phyloP scores from a whole-genome alignment of 2,113 vertebrate species.

The Rhodinocichla rosea region DNA sequence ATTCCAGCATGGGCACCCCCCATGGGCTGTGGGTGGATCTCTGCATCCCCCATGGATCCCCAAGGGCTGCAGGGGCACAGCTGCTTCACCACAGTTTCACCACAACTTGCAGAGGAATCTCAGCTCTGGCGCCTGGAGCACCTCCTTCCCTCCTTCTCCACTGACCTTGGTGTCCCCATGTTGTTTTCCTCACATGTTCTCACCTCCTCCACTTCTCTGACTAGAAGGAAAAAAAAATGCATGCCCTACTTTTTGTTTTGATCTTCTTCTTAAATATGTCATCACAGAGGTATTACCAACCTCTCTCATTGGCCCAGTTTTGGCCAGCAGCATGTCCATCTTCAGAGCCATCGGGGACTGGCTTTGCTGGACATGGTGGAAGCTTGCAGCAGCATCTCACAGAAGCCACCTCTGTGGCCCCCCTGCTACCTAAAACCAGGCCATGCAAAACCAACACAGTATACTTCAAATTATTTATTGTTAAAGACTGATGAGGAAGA shows the following conservation, averaged over 20 bases:
- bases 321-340: background rate
- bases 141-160: background rate
- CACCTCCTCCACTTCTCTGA: background rate
- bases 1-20: rapidly evolving
- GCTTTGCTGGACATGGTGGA: background rate
- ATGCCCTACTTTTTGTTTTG: background rate
- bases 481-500: background rate
- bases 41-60: background rate
- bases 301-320: too few species aligned
- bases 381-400: background rate
- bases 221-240: background rate
- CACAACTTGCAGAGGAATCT: background rate
- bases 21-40: background rate
- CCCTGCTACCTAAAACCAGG: background rate
- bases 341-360: background rate
- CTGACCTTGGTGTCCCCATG: background rate
- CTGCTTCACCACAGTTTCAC: background rate
- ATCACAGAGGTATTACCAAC: rapidly evolving
- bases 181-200: background rate
- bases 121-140: rapidly evolving
- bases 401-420: background rate
- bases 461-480: background rate
- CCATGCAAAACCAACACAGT: background rate
- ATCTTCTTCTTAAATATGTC: background rate
- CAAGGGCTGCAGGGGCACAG: background rate